Evolutionary conservation across 2,888 invertebrate species (phyloP), one percentile per base, ranked within the genome.

Genomic region (Camptogramma bilineatum): DNA sequence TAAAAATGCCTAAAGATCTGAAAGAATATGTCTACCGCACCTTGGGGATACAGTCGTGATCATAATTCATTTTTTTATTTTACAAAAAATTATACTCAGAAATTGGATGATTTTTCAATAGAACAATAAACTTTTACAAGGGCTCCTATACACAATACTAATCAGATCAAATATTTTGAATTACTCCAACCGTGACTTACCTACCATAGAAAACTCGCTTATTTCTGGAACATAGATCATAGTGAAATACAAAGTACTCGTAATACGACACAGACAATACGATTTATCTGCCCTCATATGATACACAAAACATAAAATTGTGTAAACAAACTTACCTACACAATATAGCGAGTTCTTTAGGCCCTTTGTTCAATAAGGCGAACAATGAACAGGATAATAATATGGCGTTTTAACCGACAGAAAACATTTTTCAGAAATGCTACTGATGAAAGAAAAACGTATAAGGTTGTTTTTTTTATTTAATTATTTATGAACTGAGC

Each of bases 271-370:
- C 39, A 50, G 16, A 50, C 48, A 57, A 57, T 16, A 50, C 34
- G n/a, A 58, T 51, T 51, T 31, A 59, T 59, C 44, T 51, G 19
- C 16, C 31, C 28, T 17, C 21, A 52, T 52, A 31, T 24, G 52
- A 47, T 52, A 58, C 52, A 60, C 52, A 60, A 52, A 60, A 60
- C 39, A 47, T 60, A 13, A 24, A 34, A 47, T 47, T 42, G 52
- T 44, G 10, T 21, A 53, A 48, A 60, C 52, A 59, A 17, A 44
- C 51, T 13, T 17, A 51, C 44, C 17, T 39, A 47, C 4, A 60
- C 21, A 19, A 58, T 21, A 39, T 28, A 50, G 18, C 60, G 7
- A 28, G 28, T 28, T 24, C 13, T 21, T 18, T 8, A 39, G 52
- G 19, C 7, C 19, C 46, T 21, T 59, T 59, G 46, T 52, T 28